Conservation (phyloP, 2,888 invertebrate genomes). For the Gastracanthus pulcherrimus region DNA sequence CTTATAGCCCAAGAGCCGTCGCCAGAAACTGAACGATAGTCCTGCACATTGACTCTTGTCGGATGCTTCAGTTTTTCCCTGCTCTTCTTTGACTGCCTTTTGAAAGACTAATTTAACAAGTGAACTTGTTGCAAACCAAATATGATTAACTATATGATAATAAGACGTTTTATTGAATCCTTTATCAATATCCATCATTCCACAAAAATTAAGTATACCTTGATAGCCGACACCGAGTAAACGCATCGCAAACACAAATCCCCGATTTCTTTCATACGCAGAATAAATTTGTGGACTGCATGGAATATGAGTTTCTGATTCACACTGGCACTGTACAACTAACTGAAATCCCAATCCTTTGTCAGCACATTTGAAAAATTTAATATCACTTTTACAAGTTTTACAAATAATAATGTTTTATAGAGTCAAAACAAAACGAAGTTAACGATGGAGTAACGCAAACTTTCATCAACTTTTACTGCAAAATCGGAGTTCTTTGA, state of each 20-base stretch:
- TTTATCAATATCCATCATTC: neutral
- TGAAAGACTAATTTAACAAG: no score
- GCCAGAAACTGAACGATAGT: no score
- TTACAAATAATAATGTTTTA: no score
- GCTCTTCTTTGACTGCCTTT: neutral
- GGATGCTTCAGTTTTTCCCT: neutral
- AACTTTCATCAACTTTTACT: no score
- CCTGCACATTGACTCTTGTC: no score
- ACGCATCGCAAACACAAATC: neutral
- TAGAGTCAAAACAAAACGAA: no score
- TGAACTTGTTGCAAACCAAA: neutral
- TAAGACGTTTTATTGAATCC: neutral
- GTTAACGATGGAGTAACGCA: no score
- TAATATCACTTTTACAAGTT: no score
- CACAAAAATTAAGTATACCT: no score
- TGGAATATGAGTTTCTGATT: constrained; percentile 8
- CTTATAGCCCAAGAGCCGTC: no score
- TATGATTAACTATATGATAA: neutral
- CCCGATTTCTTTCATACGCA: neutral
- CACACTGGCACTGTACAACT: constrained; percentile 8
- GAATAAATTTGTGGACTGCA: neutral
- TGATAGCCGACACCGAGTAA: constrained; percentile 17
- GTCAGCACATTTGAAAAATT: constrained; percentile 5
- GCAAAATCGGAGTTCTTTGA: no score
- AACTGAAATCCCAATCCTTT: constrained; percentile 36